These are phyloP conservation scores for Monodelphis domestica DNA, from an alignment of 2,797 vertebrate genomes.

Conservation along the genomic window DNA sequence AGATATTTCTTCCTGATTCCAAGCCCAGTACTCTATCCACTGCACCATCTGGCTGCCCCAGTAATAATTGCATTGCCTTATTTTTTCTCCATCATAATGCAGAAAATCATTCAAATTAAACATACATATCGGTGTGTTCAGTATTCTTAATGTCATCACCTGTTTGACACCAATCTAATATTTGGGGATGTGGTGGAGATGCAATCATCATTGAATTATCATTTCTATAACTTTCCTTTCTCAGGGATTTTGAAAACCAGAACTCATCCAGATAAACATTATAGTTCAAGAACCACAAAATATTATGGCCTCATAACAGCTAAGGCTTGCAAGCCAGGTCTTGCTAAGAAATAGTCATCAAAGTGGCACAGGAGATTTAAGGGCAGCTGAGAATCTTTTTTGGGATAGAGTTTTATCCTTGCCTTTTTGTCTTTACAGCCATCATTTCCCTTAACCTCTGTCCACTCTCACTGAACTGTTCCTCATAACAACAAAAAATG, in stretches of 20 bases:
- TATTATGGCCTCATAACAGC: not conserved
- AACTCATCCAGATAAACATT: constrained; percentile 10
- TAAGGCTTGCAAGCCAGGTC: not conserved
- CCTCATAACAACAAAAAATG: not conserved
- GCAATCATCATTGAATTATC: constrained; percentile 19
- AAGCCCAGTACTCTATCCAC: no score
- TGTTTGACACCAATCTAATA: constrained; percentile 62
- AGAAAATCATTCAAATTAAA: constrained; percentile 67
- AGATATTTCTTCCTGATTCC: no score
- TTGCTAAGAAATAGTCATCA: not conserved
- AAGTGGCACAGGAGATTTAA: not conserved
- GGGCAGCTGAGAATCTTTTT: constrained; percentile 32
- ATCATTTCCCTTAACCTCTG: not conserved
- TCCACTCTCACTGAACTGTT: not conserved
- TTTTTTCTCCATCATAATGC: constrained; percentile 25
- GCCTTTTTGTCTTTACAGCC: not conserved
- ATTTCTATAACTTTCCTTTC: constrained; percentile 25
- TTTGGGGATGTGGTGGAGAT: constrained; percentile 45
- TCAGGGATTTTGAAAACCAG: constrained; percentile 36
- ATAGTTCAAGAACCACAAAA: constrained; percentile 14
- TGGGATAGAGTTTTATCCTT: not conserved
- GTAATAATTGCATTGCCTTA: constrained; percentile 47
- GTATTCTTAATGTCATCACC: constrained; percentile 48
- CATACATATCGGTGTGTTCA: constrained; percentile 56
- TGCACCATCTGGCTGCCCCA: no score